Base-by-base conservation (phyloP, 1,140 invertebrate genomes). In the Drosophila quadrilineata region DNA sequence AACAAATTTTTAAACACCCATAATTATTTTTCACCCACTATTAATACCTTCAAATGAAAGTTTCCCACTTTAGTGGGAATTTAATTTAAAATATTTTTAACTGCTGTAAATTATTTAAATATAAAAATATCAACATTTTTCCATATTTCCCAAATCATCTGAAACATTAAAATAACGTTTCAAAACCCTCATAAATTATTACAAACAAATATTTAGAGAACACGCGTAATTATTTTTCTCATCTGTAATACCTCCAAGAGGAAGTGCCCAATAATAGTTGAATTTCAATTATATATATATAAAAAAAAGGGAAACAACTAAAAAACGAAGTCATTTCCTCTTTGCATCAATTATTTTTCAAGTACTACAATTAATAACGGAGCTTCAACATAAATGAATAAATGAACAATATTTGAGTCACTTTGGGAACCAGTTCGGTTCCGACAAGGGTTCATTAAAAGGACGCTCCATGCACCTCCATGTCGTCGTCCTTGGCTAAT, bases 301-400 rank as follows among this genome's bases (percentile, higher is more conserved):
- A 1, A 9, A n/a, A 28, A 45, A 16, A 16, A 14, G 12, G 41
- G n/a, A n/a, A n/a, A n/a, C n/a, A n/a, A n/a, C n/a, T n/a, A 45
- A 16, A 22, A 10, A 26, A 4, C 12, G 22, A 41, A 22, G 4
- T 45, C 26, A 45, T 24, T 45, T 28, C 22, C 41, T 28, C 41
- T 28, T 16, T 3, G 3, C 22, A 28, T 26, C 41, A 45, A 45
- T 45, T 45, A 45, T 28, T 26, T n/a, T 28, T 45, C 6, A 45
- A 45, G 41, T 28, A 45, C 22, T 12, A 8, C 16, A 45, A 28
- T 45, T 45, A 26, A 12, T 45, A 45, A 45, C 28, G 41, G 16
- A 1, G n/a, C n/a, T n/a, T n/a, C n/a, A n/a, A 16, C 41, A 28
- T 9, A 26, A 16, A 3, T 17, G 24, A 28, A 28, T 45, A 6